Percentiles rank a stretch among this genome's conserved stretches.
Conservation (phyloP, 1,140 invertebrate genomes). For the Bombus impatiens region DNA sequence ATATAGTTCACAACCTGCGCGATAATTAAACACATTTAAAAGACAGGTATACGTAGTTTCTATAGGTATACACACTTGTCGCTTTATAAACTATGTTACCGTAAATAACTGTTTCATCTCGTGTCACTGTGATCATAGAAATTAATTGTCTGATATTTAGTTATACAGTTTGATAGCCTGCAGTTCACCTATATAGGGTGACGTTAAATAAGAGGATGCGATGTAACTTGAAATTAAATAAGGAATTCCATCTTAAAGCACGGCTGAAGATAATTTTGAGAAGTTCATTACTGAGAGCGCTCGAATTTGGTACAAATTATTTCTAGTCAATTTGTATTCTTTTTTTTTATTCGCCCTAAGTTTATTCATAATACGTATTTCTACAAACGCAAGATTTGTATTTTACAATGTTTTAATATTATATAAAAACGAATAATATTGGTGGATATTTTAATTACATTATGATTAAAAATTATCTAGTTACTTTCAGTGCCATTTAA, state of each 20-base stretch:
- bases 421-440: too few species aligned
- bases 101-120: background rate
- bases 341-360: background rate
- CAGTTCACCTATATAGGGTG: background rate
- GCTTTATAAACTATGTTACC: background rate
- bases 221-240: conserved; percentile 17
- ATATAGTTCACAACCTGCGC: background rate
- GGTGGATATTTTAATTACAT: too few species aligned
- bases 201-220: background rate
- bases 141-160: background rate
- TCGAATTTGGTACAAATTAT: background rate
- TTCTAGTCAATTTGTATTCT: conserved; percentile 21
- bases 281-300: background rate
- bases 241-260: background rate
- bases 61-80: background rate
- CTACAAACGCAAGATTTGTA: too few species aligned
- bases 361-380: background rate
- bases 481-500: background rate
- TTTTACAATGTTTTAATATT: too few species aligned
- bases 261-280: background rate
- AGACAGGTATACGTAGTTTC: background rate
- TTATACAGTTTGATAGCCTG: conserved; percentile 12
- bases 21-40: background rate
- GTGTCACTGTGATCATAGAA: conserved; percentile 16
- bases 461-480: too few species aligned